phyloP scores from a whole-genome alignment of 2,888 invertebrate genomes.

The Pseudococcus viburni region DNA sequence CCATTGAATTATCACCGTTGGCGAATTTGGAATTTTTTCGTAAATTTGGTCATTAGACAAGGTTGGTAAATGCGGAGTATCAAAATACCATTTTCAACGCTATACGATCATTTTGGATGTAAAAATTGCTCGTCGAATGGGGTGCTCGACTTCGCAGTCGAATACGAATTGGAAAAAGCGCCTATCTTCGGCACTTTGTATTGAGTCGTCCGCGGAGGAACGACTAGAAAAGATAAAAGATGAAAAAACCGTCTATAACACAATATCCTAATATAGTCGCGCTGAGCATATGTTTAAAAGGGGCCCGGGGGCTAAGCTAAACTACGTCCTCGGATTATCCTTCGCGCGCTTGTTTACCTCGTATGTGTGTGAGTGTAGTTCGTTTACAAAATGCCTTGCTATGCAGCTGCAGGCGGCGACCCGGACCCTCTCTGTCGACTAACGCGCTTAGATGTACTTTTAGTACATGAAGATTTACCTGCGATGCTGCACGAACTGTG shows the following conservation, averaged over 20 bases:
- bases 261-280: slow-evolving; percentile 63
- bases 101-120: too few species aligned
- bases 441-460: background rate
- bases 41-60: background rate
- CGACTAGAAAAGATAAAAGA: slow-evolving; percentile 46
- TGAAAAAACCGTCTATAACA: slow-evolving; percentile 64
- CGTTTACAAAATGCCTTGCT: slow-evolving; percentile 41
- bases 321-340: slow-evolving; percentile 59
- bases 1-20: too few species aligned
- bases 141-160: background rate
- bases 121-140: background rate
- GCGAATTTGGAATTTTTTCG: background rate
- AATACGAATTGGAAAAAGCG: background rate
- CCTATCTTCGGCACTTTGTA: slow-evolving; percentile 30
- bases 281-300: slow-evolving; percentile 60
- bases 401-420: slow-evolving; percentile 60
- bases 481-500: background rate
- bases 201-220: slow-evolving; percentile 56
- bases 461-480: background rate
- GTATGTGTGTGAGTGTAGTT: slow-evolving; percentile 15
- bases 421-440: slow-evolving; percentile 51
- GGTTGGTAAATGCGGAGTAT: background rate
- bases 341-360: background rate
- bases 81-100: too few species aligned
- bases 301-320: slow-evolving; percentile 60